Percentiles rank a stretch among this genome's conserved stretches.
These are phyloP conservation scores for Drosophila tani DNA, from an alignment of 1,140 invertebrate species.

Conservation along the genomic window DNA sequence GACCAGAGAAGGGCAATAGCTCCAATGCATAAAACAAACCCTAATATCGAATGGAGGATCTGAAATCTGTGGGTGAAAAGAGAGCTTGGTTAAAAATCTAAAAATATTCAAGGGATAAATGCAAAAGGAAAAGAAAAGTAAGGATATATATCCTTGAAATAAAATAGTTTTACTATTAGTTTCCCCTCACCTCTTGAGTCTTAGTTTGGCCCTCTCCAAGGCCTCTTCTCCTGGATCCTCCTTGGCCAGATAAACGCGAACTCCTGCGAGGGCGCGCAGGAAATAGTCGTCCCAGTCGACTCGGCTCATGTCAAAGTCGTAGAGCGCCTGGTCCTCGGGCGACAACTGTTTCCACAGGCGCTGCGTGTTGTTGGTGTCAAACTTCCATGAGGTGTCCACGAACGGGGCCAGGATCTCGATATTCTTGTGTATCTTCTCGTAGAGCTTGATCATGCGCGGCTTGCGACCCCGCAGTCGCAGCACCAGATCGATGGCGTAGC, in stretches of 20 bases:
- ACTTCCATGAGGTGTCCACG: constrained; percentile 88
- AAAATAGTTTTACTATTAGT: too few relatives aligned
- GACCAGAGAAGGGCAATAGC: constrained; percentile 46
- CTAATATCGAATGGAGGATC: constrained; percentile 43
- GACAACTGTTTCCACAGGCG: constrained; percentile 87
- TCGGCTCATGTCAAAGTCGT: constrained; percentile 88
- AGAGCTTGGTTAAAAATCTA: background rate
- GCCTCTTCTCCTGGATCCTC: constrained; percentile 87
- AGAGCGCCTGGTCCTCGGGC: constrained; percentile 87
- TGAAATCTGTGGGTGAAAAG: constrained; percentile 24
- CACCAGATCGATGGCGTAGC: constrained; percentile 86
- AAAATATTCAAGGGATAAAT: background rate
- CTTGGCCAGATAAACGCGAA: constrained; percentile 89
- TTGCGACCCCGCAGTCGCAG: constrained; percentile 82
- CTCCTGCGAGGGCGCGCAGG: constrained; percentile 87
- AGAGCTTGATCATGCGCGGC: constrained; percentile 87
- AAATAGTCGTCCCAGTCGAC: constrained; percentile 89
- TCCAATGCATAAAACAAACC: constrained; percentile 27
- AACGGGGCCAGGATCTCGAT: constrained; percentile 89
- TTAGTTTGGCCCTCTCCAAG: constrained; percentile 15
- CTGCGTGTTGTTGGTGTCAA: constrained; percentile 88
- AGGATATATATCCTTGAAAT: too few relatives aligned
- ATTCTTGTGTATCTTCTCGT: constrained; percentile 90
- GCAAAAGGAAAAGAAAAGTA: too few relatives aligned
- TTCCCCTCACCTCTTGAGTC: constrained; percentile 16